Evolutionary conservation across 1,140 invertebrate genomes (phyloP).

Genomic region (Brachionus koreanus): DNA sequence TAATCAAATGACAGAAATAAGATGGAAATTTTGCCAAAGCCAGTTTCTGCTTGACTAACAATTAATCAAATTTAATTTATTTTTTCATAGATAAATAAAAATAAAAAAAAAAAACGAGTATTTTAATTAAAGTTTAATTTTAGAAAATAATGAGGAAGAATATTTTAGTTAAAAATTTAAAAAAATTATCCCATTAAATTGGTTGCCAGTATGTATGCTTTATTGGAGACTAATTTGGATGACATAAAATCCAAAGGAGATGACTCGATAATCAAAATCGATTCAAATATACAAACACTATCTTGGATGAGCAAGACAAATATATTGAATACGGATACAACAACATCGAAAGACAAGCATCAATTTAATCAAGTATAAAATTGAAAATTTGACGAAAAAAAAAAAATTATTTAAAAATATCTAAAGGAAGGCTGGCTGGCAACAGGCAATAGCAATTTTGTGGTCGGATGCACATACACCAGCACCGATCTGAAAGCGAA

Average conservation of each 20-base stretch:
- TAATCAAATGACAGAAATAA: not conserved
- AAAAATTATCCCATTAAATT: not conserved
- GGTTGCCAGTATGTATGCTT: not conserved
- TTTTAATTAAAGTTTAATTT: not conserved
- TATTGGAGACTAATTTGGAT: conserved; percentile 31
- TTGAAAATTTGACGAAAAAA: conserved; percentile 49
- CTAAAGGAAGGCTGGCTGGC: conserved; percentile 98
- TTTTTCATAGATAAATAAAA: no score
- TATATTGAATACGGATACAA: conserved; percentile 69
- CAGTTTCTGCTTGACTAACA: not conserved
- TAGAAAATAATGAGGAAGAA: not conserved
- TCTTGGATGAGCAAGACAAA: conserved; percentile 98
- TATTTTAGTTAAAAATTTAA: not conserved
- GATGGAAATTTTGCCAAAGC: not conserved
- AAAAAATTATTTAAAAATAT: conserved; percentile 85
- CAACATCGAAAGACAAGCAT: not conserved
- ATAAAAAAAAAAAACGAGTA: not conserved
- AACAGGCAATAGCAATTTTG: conserved; percentile 84
- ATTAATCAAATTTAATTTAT: no score
- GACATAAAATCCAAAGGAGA: conserved; percentile 23
- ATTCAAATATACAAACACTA: conserved; percentile 86
- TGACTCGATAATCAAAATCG: conserved; percentile 62
- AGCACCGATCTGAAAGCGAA: conserved; percentile 61
- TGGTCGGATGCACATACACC: conserved; percentile 92
- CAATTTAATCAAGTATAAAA: not conserved